These are phyloP conservation scores for Mustela nigripes DNA, from an alignment of 2,113 vertebrate genomes.

Conservation along the genomic window DNA sequence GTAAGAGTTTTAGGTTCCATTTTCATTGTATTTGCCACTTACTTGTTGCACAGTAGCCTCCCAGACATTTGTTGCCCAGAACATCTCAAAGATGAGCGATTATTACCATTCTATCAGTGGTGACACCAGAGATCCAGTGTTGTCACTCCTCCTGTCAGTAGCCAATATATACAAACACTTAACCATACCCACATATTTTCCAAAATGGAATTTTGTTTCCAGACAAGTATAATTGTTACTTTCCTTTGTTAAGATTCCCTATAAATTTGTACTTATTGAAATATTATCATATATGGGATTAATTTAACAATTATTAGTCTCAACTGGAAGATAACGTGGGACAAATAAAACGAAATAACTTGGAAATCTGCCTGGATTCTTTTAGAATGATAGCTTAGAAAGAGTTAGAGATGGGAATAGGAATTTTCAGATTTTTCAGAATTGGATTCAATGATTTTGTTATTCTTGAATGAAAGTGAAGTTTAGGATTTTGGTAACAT, in stretches of 20 bases:
- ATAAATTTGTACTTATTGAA: conserved; percentile 30
- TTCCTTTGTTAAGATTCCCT: conserved; percentile 21
- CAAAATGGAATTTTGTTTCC: conserved; percentile 53
- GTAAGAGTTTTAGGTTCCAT: background rate
- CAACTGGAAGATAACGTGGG: conserved; percentile 9
- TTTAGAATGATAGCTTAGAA: conserved; percentile 44
- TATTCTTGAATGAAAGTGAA: conserved; percentile 64
- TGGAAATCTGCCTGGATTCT: conserved; percentile 3
- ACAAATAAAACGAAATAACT: conserved; percentile 21
- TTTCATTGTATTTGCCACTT: conserved; percentile 4
- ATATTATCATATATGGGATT: background rate
- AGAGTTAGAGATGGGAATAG: background rate
- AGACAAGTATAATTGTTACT: background rate
- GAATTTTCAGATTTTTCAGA: conserved; percentile 40
- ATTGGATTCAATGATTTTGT: conserved; percentile 42
- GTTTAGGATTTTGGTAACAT: conserved; percentile 61
- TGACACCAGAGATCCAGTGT: background rate
- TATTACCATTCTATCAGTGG: background rate
- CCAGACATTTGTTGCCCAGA: background rate
- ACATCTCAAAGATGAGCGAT: background rate
- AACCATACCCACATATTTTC: background rate
- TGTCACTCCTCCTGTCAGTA: background rate
- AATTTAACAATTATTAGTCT: conserved; percentile 26
- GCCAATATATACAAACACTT: background rate
- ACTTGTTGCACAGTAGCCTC: background rate